Evolutionary conservation across 1,140 invertebrate genomes (phyloP).

Genomic region (Vanessa tameamea): DNA sequence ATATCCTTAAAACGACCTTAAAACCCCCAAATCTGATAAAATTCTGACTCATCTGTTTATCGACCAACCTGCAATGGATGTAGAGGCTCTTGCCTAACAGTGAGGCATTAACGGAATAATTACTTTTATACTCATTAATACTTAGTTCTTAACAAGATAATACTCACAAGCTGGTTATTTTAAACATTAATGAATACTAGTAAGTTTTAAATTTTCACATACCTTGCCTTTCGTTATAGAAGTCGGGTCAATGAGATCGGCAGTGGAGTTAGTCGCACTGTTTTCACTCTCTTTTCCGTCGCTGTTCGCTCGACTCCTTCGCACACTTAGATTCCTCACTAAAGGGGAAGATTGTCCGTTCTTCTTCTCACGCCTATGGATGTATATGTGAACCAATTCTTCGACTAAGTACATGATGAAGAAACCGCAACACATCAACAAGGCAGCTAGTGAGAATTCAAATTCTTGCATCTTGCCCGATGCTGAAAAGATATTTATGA

Average conservation of each 20-base stretch:
- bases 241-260: conserved; percentile 65
- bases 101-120: too few relatives aligned
- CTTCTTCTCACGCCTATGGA: conserved; percentile 78
- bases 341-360: conserved; percentile 63
- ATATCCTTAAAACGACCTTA: too few relatives aligned
- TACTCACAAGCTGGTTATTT: too few relatives aligned
- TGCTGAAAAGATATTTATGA: conserved; percentile 49
- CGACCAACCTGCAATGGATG: too few relatives aligned
- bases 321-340: conserved; percentile 73
- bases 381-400: conserved; percentile 88
- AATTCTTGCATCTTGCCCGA: conserved; percentile 75
- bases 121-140: too few relatives aligned
- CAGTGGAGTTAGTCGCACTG: conserved; percentile 72
- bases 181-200: too few relatives aligned
- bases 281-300: conserved; percentile 50
- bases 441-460: conserved; percentile 85
- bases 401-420: conserved; percentile 93
- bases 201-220: background rate
- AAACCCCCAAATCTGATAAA: too few relatives aligned
- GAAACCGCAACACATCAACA: conserved; percentile 88
- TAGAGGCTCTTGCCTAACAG: too few relatives aligned
- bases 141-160: too few relatives aligned
- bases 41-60: too few relatives aligned
- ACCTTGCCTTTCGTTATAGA: conserved; percentile 54
- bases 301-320: conserved; percentile 51